A percentile compares a stretch with the other conserved stretches of the same genome.
Evolutionary conservation across 1,140 invertebrate genomes (phyloP).

Genomic region (Bemisia tabaci): DNA sequence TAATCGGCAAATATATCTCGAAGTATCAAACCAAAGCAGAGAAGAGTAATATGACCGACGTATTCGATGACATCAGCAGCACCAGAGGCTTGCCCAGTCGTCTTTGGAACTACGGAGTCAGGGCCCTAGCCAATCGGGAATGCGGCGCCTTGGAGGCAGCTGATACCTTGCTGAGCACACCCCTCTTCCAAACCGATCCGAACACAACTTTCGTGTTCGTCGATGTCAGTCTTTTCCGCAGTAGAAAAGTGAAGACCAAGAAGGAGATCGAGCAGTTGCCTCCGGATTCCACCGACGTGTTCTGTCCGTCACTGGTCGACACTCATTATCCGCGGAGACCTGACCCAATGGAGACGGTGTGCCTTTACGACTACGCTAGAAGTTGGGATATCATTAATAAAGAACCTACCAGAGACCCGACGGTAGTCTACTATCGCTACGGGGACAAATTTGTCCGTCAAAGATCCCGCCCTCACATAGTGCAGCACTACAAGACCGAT

Average conservation of each 20-base stretch:
- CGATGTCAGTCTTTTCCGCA: conserved; percentile 20
- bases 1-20: too few relatives aligned
- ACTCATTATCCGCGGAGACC: too few relatives aligned
- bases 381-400: too few relatives aligned
- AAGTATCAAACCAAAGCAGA: conserved; percentile 23
- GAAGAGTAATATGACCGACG: conserved; percentile 16
- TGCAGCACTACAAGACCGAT: conserved; percentile 8
- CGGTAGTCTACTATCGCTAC: too few relatives aligned
- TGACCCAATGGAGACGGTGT: too few relatives aligned
- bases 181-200: conserved; percentile 20
- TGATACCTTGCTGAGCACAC: conserved; percentile 18
- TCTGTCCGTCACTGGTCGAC: too few relatives aligned
- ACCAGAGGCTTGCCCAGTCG: conserved; percentile 16
- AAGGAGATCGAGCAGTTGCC: conserved; percentile 20
- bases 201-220: conserved; percentile 21
- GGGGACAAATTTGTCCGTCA: too few relatives aligned
- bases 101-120: conserved; percentile 19
- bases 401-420: too few relatives aligned
- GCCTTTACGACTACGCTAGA: too few relatives aligned
- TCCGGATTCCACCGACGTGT: conserved; percentile 23
- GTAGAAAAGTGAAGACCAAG: conserved; percentile 17
- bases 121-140: conserved; percentile 19
- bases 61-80: conserved; percentile 18
- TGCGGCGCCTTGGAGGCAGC: conserved; percentile 20
- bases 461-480: conserved; percentile 6